phyloP scores from a whole-genome alignment of 2,888 invertebrate species.

The Trissolcus brochymenae region DNA sequence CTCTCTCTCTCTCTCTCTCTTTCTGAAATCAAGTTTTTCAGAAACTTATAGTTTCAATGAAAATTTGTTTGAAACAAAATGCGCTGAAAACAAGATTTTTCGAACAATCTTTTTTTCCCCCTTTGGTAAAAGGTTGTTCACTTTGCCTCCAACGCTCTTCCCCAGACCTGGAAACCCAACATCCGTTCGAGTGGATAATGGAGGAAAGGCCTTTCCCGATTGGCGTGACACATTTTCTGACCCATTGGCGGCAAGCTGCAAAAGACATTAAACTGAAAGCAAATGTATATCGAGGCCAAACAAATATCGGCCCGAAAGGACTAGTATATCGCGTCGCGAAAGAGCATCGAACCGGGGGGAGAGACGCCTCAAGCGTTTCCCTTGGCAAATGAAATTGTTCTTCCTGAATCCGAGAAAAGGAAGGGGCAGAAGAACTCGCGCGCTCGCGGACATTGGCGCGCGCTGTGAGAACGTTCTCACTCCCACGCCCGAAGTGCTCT shows the following conservation, averaged over 20 bases:
- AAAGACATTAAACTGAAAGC: slow-evolving; percentile 42
- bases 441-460: slow-evolving; percentile 61
- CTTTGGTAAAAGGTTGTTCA: too few relatives aligned
- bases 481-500: slow-evolving; percentile 74
- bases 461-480: slow-evolving; percentile 76
- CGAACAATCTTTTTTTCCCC: too few relatives aligned
- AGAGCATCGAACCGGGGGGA: slow-evolving; percentile 16
- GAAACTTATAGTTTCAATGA: too few relatives aligned
- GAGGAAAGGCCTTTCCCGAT: slow-evolving; percentile 7
- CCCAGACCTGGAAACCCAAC: slow-evolving; percentile 6
- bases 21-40: too few relatives aligned
- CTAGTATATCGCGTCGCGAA: not conserved
- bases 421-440: slow-evolving; percentile 29
- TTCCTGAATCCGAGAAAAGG: slow-evolving; percentile 58
- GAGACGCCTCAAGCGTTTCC: slow-evolving; percentile 11
- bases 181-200: slow-evolving; percentile 6
- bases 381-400: slow-evolving; percentile 57
- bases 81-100: too few relatives aligned
- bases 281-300: slow-evolving; percentile 49
- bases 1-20: too few relatives aligned
- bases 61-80: too few relatives aligned
- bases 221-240: slow-evolving; percentile 18
- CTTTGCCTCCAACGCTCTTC: not conserved
- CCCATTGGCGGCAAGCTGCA: slow-evolving; percentile 16
- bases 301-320: slow-evolving; percentile 41